These are phyloP conservation scores for Prinia subflava DNA, from an alignment of 2,113 vertebrate species.

Conservation along the genomic window DNA sequence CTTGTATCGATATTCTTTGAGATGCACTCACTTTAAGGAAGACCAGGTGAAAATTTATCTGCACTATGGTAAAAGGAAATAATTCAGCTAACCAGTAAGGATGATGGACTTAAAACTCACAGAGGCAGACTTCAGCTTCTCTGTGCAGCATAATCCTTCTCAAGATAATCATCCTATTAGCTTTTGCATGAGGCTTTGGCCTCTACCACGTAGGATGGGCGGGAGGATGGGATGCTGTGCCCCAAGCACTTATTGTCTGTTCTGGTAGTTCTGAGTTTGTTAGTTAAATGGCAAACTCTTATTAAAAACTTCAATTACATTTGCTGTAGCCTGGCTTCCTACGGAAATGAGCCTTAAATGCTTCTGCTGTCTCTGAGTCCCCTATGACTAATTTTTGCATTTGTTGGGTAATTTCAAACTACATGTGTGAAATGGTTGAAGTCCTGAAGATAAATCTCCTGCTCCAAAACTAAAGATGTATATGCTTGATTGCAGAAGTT, in stretches of 20 bases:
- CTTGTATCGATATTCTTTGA: neutral
- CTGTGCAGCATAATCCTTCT: neutral
- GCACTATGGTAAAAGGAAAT: neutral
- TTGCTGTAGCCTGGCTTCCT: neutral
- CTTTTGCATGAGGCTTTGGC: neutral
- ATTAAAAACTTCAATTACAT: neutral
- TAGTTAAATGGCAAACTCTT: neutral
- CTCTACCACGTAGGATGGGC: rapidly evolving
- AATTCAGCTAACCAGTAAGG: neutral
- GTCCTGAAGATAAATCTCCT: neutral
- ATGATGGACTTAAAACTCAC: neutral
- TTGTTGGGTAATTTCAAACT: neutral
- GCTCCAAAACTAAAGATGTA: neutral
- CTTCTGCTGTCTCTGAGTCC: neutral
- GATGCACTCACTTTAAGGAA: neutral
- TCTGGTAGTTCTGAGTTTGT: neutral
- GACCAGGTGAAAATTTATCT: neutral
- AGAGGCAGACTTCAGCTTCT: conserved; percentile 12
- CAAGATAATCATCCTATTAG: conserved; percentile 15
- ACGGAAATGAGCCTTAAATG: neutral
- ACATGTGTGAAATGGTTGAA: neutral
- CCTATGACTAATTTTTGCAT: neutral
- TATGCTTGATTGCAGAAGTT: neutral
- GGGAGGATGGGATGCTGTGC: neutral
- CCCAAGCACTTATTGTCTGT: neutral